Evolutionary conservation across 2,113 vertebrate species (phyloP).

Genomic region (Ictalurus furcatus): DNA sequence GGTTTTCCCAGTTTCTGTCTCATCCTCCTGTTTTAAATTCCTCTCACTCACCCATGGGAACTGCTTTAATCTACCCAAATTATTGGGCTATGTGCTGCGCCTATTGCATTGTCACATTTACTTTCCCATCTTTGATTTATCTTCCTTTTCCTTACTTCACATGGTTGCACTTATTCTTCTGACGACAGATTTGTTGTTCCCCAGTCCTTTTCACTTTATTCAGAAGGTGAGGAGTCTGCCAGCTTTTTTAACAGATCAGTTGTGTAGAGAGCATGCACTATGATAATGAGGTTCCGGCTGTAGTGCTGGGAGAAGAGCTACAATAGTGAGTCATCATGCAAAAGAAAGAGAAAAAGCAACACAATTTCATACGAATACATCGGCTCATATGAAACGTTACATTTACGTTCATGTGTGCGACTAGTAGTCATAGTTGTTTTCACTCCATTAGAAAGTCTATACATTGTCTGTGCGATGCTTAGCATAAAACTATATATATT

Average conservation of each 20-base stretch:
- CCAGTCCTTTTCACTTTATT: not conserved
- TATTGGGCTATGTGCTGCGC: not conserved
- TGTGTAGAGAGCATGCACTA: not conserved
- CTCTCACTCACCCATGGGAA: not conserved
- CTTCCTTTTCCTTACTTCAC: not conserved
- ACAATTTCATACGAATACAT: not conserved
- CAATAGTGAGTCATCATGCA: not conserved
- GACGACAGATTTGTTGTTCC: slow-evolving; percentile 15
- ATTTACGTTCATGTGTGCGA: not conserved
- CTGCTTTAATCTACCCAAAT: slow-evolving; percentile 20
- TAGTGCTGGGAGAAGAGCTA: not conserved
- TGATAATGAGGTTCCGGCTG: not conserved
- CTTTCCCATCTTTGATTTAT: slow-evolving; percentile 21
- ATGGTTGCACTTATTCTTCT: slow-evolving; percentile 7
- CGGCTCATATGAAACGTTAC: not conserved
- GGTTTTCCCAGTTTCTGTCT: not conserved
- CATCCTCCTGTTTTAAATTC: not conserved
- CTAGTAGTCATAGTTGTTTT: not conserved
- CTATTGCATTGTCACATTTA: slow-evolving; percentile 12
- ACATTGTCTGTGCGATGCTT: not conserved
- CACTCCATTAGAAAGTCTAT: not conserved
- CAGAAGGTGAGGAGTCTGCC: not conserved
- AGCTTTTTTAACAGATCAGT: not conserved
- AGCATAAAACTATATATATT: not conserved
- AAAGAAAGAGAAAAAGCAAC: not conserved